Evolutionary conservation across 2,113 vertebrate species (phyloP), one percentile per base, ranked within the genome.

Genomic region (Ivindomyrus marchei): DNA sequence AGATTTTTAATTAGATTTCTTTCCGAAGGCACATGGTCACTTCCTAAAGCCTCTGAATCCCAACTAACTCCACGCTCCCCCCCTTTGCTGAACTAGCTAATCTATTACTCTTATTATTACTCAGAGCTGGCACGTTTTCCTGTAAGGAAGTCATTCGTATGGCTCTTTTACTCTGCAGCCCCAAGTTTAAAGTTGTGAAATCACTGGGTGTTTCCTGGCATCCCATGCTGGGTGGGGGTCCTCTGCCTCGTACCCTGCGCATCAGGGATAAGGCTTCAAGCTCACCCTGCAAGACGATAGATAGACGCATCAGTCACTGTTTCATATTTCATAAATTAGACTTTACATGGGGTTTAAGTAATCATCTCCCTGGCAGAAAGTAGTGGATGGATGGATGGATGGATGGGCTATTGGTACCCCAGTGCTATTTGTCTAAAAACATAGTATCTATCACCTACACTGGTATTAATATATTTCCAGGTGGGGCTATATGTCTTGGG

Each of bases 1-100:
- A 31, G 31, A 53, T 52, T 53, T 87, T 87, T 87, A 56, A 87
- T 87, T 87, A 17, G 47, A 87, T 87, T 53, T 87, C 21, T 56
- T 52, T 87, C 49, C 47, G 13, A 46, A 8, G 49, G 27, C 85
- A 53, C 17, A 19, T 13, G 50, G 50, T 19, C 31, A 9, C 85
- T 87, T 52, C 19, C 46, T 24, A 87, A 87, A 50, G 46, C 85
- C 85, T 27, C 9, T 27, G 27, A 56, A 87, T 36, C 50, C 10
- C 46, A 50, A 4, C 24, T 86, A 86, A 52, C 83, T 24, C 24
- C 8, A 31, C 8, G 10, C 27, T 15, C 21, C 58, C 58, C 24
- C 1, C 42, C 80, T 2, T 84, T 24, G 39, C 42, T 87, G 49
- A 50, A 87, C 46, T 87, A 87, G 11, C 27, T 52, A 36, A 50